Conservation (phyloP, 1,140 invertebrate species). For the Caenorhabditis remanei region DNA sequence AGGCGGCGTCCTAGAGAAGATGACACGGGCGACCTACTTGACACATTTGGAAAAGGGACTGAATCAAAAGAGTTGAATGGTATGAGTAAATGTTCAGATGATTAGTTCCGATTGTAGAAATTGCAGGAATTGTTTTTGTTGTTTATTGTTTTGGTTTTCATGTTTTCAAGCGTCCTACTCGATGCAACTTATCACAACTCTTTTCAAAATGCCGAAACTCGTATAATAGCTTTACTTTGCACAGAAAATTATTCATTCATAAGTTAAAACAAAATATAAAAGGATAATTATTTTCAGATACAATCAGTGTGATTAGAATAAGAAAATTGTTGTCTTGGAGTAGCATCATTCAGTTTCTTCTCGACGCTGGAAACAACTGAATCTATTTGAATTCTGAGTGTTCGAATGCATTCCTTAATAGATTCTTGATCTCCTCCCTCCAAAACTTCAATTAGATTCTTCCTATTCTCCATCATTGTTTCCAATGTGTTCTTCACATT, state of each 20-base stretch:
- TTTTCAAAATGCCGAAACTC: too few species aligned
- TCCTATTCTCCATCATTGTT: neutral
- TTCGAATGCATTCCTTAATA: neutral
- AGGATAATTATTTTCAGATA: neutral
- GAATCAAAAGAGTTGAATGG: constrained; percentile 6
- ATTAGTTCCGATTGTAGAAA: too few species aligned
- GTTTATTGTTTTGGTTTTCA: too few species aligned
- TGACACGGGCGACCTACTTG: constrained; percentile 20
- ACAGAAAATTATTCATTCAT: neutral
- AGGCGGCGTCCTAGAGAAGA: neutral
- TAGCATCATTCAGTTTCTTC: neutral
- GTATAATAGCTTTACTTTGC: too few species aligned
- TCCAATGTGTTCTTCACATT: neutral
- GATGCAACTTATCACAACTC: too few species aligned
- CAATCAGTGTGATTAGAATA: neutral
- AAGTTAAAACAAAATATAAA: neutral
- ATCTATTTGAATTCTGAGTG: neutral
- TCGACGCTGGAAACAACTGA: neutral
- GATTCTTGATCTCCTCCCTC: neutral
- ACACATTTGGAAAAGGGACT: constrained; percentile 25
- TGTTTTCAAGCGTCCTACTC: too few species aligned
- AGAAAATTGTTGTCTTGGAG: neutral
- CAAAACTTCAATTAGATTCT: neutral
- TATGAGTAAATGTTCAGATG: neutral
- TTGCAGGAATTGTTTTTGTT: too few species aligned